Evolutionary conservation across 2,888 invertebrate species (phyloP), one percentile per base, ranked within the genome.

Genomic region (Dichetophora obliterata): DNA sequence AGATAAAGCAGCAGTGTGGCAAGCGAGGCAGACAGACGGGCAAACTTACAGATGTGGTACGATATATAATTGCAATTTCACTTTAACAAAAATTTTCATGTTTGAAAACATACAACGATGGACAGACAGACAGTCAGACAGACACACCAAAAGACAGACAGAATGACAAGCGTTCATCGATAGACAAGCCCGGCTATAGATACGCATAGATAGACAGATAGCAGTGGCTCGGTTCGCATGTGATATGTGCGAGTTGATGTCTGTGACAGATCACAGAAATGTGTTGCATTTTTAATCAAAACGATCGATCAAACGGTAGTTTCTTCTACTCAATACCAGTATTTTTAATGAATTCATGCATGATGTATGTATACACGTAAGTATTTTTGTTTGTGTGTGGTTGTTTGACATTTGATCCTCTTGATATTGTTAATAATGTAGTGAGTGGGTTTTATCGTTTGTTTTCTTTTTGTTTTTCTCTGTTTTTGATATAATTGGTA

Each of bases 251-350:
- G 74, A 75, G 77, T 52, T 82, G 81, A 81, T 82, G 84, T 80
- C 83, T 85, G 84, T 85, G 87, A 86, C 86, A 86, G 86, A 87
- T 87, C 86, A 85, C 83, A 85, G 84, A 84, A 85, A 86, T 86
- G 84, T 85, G 87, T 85, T 87, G 86, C 86, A 86, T 85, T 87
- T 86, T 83, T 85, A 87, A 87, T 87, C 87, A 86, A 87, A 87
- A 81, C 86, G 84, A 86, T 87, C 87, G 86, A 86, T 86, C 86
- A 86, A 86, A 85, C 85, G 86, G 86, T 85, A 86, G 85, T 85
- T 85, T 72, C n/a, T 22, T 27, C 48, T 19, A 43, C 48, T 19
- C 14, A 37, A 43, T 34, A 19, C 14, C 27, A 19, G 27, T 59
- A 54, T 57, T 59, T 59, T 59, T 16, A 34, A n/a, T 27, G 65